phyloP scores from a whole-genome alignment of 2,888 invertebrate species.

The Prosapia bicincta region DNA sequence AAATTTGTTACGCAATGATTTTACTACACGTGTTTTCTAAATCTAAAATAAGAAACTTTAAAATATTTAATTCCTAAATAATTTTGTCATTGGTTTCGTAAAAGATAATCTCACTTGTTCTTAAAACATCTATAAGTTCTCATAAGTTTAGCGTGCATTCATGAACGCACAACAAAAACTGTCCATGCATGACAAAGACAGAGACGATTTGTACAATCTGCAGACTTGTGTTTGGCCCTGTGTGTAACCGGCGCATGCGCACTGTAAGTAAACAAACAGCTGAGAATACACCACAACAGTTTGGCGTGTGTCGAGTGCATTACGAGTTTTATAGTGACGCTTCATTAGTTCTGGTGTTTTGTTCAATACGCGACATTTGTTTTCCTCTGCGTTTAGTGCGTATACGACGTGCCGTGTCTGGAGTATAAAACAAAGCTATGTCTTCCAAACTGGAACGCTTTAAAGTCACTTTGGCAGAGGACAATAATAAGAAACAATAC shows the following conservation, averaged over 20 bases:
- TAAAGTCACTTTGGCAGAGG: not conserved
- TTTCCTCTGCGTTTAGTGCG: not conserved
- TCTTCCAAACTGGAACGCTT: not conserved
- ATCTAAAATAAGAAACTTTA: too few relatives aligned
- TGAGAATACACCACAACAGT: not conserved
- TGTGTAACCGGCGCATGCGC: not conserved
- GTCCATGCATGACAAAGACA: not conserved
- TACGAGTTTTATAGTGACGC: not conserved
- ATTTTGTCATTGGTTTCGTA: too few relatives aligned
- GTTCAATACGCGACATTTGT: not conserved
- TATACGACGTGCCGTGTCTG: too few relatives aligned
- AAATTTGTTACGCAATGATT: too few relatives aligned
- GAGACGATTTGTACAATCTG: not conserved
- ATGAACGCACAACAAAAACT: too few relatives aligned
- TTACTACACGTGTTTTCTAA: too few relatives aligned
- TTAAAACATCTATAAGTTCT: too few relatives aligned
- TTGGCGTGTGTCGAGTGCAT: not conserved
- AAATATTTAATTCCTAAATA: too few relatives aligned
- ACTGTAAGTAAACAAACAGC: not conserved
- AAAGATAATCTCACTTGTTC: too few relatives aligned
- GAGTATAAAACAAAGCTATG: not conserved
- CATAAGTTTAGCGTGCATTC: too few relatives aligned
- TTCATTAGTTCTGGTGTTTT: not conserved
- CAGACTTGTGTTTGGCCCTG: not conserved
- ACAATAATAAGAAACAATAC: not conserved